Percentiles rank a stretch among this genome's conserved stretches.
These are phyloP conservation scores for Tricholauxania praeusta DNA, from an alignment of 2,888 invertebrate genomes.

Conservation along the genomic window DNA sequence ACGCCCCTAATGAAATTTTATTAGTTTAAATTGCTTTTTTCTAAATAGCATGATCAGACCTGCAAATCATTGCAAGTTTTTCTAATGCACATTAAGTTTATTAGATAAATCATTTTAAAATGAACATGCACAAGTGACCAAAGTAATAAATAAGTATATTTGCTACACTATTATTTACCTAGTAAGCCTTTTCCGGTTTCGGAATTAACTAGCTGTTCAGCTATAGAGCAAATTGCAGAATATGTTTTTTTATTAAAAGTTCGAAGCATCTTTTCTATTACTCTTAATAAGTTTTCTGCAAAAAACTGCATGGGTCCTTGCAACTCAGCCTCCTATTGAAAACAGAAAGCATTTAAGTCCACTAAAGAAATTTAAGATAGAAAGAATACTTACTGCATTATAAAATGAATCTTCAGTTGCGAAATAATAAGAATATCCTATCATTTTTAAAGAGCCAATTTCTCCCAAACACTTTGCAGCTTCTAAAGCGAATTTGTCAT, in stretches of 20 bases:
- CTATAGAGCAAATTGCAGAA: slow-evolving; percentile 17
- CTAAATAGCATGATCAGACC: too few species aligned
- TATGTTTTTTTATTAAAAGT: slow-evolving; percentile 32
- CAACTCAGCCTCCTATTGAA: slow-evolving; percentile 38
- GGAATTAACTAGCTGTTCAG: slow-evolving; percentile 20
- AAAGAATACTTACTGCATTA: slow-evolving; percentile 47
- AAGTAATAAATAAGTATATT: too few species aligned
- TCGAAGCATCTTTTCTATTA: slow-evolving; percentile 53
- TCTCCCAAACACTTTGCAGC: slow-evolving; percentile 77
- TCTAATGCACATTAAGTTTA: too few species aligned
- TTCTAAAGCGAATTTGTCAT: slow-evolving; percentile 68
- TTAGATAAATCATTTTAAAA: too few species aligned
- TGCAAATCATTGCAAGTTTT: too few species aligned
- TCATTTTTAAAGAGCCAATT: slow-evolving; percentile 58
- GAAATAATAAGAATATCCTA: slow-evolving; percentile 59
- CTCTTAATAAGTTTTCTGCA: slow-evolving; percentile 47
- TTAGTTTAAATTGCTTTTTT: too few species aligned
- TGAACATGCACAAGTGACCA: too few species aligned
- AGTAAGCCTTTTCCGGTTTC: slow-evolving; percentile 3
- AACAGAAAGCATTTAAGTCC: neutral
- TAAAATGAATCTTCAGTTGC: slow-evolving; percentile 54
- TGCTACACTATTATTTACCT: slow-evolving; percentile 5
- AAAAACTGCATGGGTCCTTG: slow-evolving; percentile 52
- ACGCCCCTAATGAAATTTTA: too few species aligned
- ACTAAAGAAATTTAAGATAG: neutral